These are phyloP conservation scores for Copidosoma floridanum DNA, from an alignment of 1,140 invertebrate genomes.

Conservation along the genomic window DNA sequence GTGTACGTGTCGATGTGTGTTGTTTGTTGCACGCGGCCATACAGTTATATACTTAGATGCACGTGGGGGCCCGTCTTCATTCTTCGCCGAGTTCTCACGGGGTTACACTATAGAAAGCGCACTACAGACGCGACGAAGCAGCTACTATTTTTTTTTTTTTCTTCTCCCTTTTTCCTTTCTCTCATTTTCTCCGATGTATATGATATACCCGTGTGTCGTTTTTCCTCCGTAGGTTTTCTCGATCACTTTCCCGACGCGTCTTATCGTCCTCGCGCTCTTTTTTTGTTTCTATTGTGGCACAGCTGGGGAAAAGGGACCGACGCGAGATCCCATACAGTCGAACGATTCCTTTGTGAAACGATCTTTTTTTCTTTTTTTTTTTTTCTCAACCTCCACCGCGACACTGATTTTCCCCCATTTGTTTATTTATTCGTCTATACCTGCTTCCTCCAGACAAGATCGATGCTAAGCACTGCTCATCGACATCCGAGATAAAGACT, in stretches of 20 bases:
- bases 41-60: background rate
- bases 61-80: background rate
- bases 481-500: too few relatives aligned
- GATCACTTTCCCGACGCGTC: too few relatives aligned
- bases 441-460: too few relatives aligned
- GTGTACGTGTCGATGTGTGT: background rate
- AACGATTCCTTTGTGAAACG: background rate
- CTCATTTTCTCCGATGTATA: background rate
- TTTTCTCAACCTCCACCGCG: background rate
- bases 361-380: background rate
- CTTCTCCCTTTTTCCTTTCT: constrained; percentile 1
- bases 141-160: constrained; percentile 4
- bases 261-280: too few relatives aligned
- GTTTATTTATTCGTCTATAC: too few relatives aligned
- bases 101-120: constrained; percentile 42
- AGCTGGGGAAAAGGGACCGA: too few relatives aligned
- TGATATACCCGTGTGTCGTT: too few relatives aligned
- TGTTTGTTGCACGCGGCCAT: background rate
- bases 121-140: constrained; percentile 1
- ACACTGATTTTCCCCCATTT: background rate
- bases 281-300: too few relatives aligned
- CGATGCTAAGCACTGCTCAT: too few relatives aligned
- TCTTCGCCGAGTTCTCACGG: constrained; percentile 40
- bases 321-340: too few relatives aligned
- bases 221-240: too few relatives aligned